These are phyloP conservation scores for Zonitis immaculata DNA, from an alignment of 2,888 invertebrate genomes.

Conservation along the genomic window DNA sequence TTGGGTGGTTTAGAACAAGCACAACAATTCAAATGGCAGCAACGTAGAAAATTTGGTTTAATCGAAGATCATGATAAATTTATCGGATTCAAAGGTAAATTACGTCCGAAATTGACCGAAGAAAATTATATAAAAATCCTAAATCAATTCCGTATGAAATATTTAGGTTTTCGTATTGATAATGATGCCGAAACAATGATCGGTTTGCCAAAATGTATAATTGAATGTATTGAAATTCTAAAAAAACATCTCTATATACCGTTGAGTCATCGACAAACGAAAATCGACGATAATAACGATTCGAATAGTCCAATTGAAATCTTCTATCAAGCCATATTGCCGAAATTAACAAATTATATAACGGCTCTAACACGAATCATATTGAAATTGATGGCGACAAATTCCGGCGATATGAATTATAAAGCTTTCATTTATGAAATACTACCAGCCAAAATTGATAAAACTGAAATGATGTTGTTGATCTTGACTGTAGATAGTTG, in stretches of 20 bases:
- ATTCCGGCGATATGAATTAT: neutral
- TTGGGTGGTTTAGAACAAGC: constrained; percentile 11
- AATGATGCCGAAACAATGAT: neutral
- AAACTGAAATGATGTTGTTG: neutral
- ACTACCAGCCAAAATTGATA: neutral
- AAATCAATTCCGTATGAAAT: constrained; percentile 1
- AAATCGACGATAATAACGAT: neutral
- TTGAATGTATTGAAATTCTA: constrained; percentile 6
- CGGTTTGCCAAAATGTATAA: neutral
- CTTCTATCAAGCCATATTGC: constrained; percentile 10
- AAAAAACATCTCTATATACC: constrained; percentile 9
- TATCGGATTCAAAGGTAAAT: neutral
- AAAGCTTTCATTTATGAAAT: neutral
- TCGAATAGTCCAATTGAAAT: constrained; percentile 8
- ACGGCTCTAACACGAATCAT: constrained; percentile 7
- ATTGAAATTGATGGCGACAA: neutral
- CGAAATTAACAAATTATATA: constrained; percentile 5
- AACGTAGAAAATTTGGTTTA: constrained; percentile 6
- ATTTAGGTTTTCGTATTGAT: neutral
- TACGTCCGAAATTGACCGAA: neutral
- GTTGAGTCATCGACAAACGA: constrained; percentile 4
- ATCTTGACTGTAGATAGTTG: neutral
- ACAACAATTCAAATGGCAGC: constrained; percentile 2
- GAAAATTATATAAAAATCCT: constrained; percentile 7
- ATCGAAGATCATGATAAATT: constrained; percentile 5